Base-by-base conservation (phyloP, 2,888 invertebrate species). In the Pemphredon lugubris region DNA sequence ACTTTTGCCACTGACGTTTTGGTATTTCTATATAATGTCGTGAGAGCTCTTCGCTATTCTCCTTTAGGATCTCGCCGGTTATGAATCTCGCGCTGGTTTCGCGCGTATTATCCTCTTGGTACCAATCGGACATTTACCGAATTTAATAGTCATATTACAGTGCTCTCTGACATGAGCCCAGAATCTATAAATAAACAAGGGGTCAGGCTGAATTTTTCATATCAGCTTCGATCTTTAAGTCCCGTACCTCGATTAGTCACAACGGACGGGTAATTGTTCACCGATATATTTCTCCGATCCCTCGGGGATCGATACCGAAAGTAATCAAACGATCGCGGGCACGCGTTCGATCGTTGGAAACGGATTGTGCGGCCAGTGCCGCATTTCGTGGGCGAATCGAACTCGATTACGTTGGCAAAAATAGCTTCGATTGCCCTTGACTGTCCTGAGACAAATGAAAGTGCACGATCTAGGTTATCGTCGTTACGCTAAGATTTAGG, bases 381-480 rank as follows among this genome's bases (percentile, higher is more conserved):
- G n/a, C n/a, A n/a, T n/a, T n/a, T n/a, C n/a, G n/a, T n/a, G n/a
- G 26, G 7, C 7, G 26, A 26, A 26, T 26, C 4, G 7, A 26
- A 26, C 7, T 5, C 26, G 26, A n/a, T 26, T 26, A 26, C 7
- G 4, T 5, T 7, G 26, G 26, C 7, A 26, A 26, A 3, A 7
- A 7, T 26, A 26, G 3, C 7, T 5, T 26, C 16, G 44, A 45
- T 30, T 32, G 11, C n/a, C 30, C 45, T 42, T 59, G 45, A 65
- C 58, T 58, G 64, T 45, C 65, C 51, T 51, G 59, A 21, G 39
- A 9, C 45, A 64, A 40, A 40, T 26, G 7, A 7, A 16, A 58
- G 48, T 16, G 21, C 40, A 34, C 48, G 23, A 1, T 59, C n/a
- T 30, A 16, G 32, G 51, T 16, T 65, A 65, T 59, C 65, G 4